Base-by-base conservation (phyloP, 2,113 vertebrate genomes). In the Mixornis gularis region DNA sequence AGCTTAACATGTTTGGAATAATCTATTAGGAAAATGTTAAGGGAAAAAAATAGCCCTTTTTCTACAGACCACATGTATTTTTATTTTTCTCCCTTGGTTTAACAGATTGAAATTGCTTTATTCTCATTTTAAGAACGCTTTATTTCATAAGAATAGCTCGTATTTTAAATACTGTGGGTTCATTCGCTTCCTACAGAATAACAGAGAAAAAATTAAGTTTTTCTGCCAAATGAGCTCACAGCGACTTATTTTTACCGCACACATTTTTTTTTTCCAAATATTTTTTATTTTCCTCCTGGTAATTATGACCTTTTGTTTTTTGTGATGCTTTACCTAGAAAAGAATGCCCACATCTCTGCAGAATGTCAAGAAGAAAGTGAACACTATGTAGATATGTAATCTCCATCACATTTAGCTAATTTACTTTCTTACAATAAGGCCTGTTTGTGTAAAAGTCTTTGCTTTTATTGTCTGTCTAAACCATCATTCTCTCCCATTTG, bases 1-100 rank as follows among this genome's bases (percentile, higher is more conserved):
- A 92, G 89, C 96, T 98, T 97, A 98, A 93, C 92, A 34, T 84
- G 85, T 95, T 97, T 96, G 59, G 66, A 96, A 96, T 97, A 97
- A 97, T 97, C 94, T 97, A 95, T 97, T 97, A 96, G 70, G 91
- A 59, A 91, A 96, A 96, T 96, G 95, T 94, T 94, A 95, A 94
- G 74, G 77, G 40, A 9, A 74, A 92, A 91, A 91, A 85, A 78
- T 65, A 43, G 10, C 21, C 46, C 7, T 78, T 88, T 93, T 92
- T 64, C 44, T 76, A 88, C 78, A 73, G 91, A 68, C 89, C 69
- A 44, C 34, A 87, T 40, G 4, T 65, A 58, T 95, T 96, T 90
- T 87, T 82, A 79, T 83, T 96, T 93, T 89, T 53, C 49, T 93
- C 8, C 64, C 64, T 68, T 14, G 15, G 25, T 85, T 26, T 78